Evolutionary conservation across 2,888 invertebrate genomes (phyloP).

Genomic region (Hofmannophila pseudospretella): DNA sequence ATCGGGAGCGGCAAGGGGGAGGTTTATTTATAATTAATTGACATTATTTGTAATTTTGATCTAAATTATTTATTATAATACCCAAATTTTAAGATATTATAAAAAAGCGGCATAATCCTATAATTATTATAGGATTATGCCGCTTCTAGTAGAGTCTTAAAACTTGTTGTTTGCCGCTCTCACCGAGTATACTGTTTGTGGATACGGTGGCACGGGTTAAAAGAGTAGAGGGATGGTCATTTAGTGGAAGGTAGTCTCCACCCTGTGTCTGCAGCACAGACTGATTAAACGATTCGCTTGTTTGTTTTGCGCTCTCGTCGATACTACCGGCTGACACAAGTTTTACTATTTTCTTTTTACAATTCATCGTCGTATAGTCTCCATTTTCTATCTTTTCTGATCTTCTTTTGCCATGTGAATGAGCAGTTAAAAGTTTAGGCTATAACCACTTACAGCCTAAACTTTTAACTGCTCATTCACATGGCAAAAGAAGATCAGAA

Average conservation of each 20-base stretch:
- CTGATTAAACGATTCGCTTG: slow-evolving; percentile 72
- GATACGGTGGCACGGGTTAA: slow-evolving; percentile 72
- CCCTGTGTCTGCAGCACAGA: slow-evolving; percentile 58
- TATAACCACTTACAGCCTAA: no score
- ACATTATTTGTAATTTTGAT: no score
- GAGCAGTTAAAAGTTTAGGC: no score
- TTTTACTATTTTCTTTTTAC: not conserved
- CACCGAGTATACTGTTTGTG: slow-evolving; percentile 71
- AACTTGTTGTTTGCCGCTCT: slow-evolving; percentile 44
- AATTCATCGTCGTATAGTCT: not conserved
- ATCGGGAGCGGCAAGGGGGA: no score
- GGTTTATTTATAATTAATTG: no score
- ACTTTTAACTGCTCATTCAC: no score
- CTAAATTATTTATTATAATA: no score
- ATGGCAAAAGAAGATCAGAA: no score
- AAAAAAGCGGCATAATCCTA: slow-evolving; percentile 28
- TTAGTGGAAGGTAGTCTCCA: slow-evolving; percentile 63
- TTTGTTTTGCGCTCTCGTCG: slow-evolving; percentile 52
- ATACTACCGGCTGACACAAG: slow-evolving; percentile 29
- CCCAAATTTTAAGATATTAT: slow-evolving; percentile 18
- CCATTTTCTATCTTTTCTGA: no score
- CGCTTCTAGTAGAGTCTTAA: slow-evolving; percentile 31
- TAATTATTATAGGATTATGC: slow-evolving; percentile 10
- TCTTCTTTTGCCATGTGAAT: no score
- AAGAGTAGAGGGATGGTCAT: slow-evolving; percentile 73